Evolutionary conservation across 2,797 vertebrate species (phyloP).

Genomic region (Helarctos malayanus): DNA sequence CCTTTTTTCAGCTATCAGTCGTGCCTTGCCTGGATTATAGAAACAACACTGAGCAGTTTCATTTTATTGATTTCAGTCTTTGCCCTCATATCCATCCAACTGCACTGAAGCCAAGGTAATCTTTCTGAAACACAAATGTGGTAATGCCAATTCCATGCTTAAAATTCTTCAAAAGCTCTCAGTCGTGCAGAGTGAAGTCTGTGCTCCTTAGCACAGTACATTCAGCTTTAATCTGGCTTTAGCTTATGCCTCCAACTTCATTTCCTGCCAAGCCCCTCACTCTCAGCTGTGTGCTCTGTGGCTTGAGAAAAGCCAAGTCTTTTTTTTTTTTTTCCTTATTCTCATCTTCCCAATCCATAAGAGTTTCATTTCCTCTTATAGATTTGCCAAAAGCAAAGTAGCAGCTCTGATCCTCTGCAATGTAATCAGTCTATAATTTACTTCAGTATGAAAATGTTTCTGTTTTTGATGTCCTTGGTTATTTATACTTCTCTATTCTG

Average conservation of each 20-base stretch:
- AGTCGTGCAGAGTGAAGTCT: background rate
- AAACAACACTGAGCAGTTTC: background rate
- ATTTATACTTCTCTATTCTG: background rate
- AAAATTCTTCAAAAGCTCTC: constrained; percentile 64
- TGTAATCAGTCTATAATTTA: constrained; percentile 13
- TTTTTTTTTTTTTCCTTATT: background rate
- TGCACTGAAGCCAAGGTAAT: constrained; percentile 55
- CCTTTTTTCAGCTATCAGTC: background rate
- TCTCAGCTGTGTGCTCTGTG: background rate
- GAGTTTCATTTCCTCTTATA: constrained; percentile 49
- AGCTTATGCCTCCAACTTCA: constrained; percentile 46
- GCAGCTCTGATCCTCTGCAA: background rate
- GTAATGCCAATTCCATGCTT: constrained; percentile 41
- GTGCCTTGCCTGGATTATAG: background rate
- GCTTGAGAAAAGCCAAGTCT: background rate
- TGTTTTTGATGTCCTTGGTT: background rate
- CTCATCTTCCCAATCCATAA: background rate
- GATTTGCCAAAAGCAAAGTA: constrained; percentile 50
- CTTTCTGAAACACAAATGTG: constrained; percentile 17
- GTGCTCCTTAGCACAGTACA: background rate
- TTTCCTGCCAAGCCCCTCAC: constrained; percentile 19
- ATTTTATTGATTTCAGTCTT: constrained; percentile 50
- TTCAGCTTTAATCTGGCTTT: constrained; percentile 26
- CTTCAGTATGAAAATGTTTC: background rate
- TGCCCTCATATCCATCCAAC: background rate